Conservation (phyloP, 2,797 vertebrate species). For the Petrocephalus schoutedeni region DNA sequence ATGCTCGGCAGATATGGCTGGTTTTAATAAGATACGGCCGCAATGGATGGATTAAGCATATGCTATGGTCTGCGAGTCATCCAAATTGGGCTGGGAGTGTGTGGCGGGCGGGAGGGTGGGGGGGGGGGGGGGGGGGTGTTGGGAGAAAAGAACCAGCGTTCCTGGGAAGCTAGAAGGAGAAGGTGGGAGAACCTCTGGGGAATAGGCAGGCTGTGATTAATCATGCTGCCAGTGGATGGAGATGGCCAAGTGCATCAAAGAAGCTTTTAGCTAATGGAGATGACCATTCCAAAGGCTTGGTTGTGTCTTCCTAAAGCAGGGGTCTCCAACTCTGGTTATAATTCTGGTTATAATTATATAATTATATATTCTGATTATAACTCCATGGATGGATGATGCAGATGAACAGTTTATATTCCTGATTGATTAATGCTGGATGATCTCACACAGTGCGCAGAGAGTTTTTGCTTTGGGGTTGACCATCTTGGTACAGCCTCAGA, state of each 20-base stretch:
- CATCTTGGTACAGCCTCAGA: background rate
- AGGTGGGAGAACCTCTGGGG: background rate
- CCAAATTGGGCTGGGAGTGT: background rate
- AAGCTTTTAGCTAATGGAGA: background rate
- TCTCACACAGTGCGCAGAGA: background rate
- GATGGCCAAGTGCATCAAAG: background rate
- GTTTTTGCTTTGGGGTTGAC: background rate
- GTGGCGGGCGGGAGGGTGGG: too few relatives aligned
- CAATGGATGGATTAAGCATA: background rate
- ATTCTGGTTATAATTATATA: background rate
- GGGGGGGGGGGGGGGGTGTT: background rate
- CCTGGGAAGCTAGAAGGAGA: background rate
- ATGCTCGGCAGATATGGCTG: background rate
- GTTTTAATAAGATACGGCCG: background rate
- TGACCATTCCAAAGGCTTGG: background rate
- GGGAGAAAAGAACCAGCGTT: background rate
- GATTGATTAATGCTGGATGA: background rate
- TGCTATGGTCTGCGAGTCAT: conserved; percentile 2
- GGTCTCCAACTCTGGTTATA: too few relatives aligned
- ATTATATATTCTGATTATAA: background rate
- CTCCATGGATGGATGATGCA: background rate
- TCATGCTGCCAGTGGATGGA: background rate
- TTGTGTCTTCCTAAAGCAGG: background rate
- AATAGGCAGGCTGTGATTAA: background rate
- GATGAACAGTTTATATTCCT: background rate